Evolutionary conservation across 2,888 invertebrate genomes (phyloP).

Genomic region (Torymus tubicola): DNA sequence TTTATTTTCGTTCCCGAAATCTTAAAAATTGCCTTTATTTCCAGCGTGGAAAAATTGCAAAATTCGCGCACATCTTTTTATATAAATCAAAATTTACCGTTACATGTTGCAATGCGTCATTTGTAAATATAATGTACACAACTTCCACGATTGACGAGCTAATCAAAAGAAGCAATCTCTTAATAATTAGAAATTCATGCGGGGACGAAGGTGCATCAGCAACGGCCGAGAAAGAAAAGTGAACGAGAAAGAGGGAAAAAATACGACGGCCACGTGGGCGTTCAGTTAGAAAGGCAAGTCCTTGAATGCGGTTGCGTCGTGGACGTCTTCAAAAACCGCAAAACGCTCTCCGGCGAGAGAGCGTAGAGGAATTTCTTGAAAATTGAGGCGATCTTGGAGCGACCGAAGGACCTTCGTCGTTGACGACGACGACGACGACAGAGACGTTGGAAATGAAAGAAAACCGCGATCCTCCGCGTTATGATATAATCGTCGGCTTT

Average conservation of each 20-base stretch:
- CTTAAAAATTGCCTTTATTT: no score
- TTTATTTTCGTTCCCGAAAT: no score
- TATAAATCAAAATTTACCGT: no score
- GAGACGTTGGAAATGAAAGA: constrained; percentile 64
- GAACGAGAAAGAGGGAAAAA: constrained; percentile 40
- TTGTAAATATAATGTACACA: neutral
- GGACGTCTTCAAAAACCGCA: constrained; percentile 69
- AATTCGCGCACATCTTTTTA: no score
- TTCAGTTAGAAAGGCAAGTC: constrained; percentile 68
- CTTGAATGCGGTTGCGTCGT: constrained; percentile 69
- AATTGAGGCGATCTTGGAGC: constrained; percentile 66
- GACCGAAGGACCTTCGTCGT: constrained; percentile 65
- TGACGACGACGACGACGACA: no score
- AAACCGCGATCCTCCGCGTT: constrained; percentile 65
- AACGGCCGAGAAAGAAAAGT: constrained; percentile 30
- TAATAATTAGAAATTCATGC: constrained; percentile 38
- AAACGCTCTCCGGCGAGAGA: constrained; percentile 59
- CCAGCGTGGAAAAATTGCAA: no score
- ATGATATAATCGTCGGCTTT: constrained; percentile 41
- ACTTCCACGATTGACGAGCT: constrained; percentile 6
- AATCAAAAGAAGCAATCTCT: constrained; percentile 12
- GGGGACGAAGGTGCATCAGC: neutral
- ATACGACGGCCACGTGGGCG: constrained; percentile 56
- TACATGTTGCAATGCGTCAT: no score
- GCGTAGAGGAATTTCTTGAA: constrained; percentile 66